Evolutionary conservation across 2,888 invertebrate genomes (phyloP).

Genomic region (Scaptomyza cyrtandrae): DNA sequence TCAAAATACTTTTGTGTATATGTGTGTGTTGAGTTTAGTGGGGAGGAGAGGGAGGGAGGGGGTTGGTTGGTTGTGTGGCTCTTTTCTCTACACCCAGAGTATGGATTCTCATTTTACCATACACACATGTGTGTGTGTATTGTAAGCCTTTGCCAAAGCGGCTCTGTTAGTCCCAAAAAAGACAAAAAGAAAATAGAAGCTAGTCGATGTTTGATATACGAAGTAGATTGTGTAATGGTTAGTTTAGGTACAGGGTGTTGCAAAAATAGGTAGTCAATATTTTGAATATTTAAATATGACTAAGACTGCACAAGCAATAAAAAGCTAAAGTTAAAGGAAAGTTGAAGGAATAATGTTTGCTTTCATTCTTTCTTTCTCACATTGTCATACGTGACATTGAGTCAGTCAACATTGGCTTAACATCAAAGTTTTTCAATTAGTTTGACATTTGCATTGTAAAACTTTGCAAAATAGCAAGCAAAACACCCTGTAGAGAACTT

Average conservation of each 20-base stretch:
- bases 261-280: not conserved
- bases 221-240: constrained; percentile 8
- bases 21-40: constrained; percentile 13
- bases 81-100: not conserved
- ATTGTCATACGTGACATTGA: not conserved
- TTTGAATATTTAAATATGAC: not conserved
- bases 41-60: not conserved
- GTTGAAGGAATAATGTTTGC: not conserved
- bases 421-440: constrained; percentile 21
- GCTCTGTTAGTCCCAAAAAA: constrained; percentile 5
- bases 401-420: not conserved
- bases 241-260: constrained; percentile 31
- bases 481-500: constrained; percentile 30
- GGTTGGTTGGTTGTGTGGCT: not conserved
- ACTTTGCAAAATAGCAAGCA: not conserved
- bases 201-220: constrained; percentile 31
- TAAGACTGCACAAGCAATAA: no score
- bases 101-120: not conserved
- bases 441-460: not conserved
- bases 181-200: not conserved
- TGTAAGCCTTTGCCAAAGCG: not conserved
- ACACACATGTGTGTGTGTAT: not conserved
- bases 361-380: no score
- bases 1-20: not conserved
- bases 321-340: not conserved